Base-by-base conservation (phyloP, 2,888 invertebrate genomes). In the Heliconius ismenius region DNA sequence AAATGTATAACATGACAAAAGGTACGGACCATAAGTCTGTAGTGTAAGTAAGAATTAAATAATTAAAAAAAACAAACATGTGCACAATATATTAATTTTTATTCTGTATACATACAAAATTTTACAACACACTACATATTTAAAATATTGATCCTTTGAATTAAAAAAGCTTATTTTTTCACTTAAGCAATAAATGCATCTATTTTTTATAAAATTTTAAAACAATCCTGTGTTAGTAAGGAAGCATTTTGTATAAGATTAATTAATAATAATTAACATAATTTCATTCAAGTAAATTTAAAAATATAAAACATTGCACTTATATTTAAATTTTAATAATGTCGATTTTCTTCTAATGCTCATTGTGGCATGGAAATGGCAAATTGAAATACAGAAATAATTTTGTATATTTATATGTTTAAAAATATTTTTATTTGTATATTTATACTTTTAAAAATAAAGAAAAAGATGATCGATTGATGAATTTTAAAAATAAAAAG, bases 11-110 rank as follows among this genome's bases (percentile, higher is more conserved):
- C 9, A 32, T 32, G 32, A 32, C 32, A 32, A 32, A 32, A 32
- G 32, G 32, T 32, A 32, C 32, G 32, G 32, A 32, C 32, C 32
- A 32, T 32, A 32, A 32, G 32, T 32, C 32, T 32, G 0, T 32
- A 32, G 7, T 1, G 7, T 32, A 32, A 32, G 32, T 7, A 0
- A 7, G 32, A 32, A 32, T 32, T 32, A 32, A 32, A 49, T 18
- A 49, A 49, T 18, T 18, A 6, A 18, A 18, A 49, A 18, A 26
- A 13, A 49, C 62, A 43, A 60, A 64, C 32, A 64, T 24, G 15
- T 43, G 15, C 39, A 43, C 67, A 67, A 67, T 49, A 21, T 49
- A 49, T 67, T 67, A 43, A 67, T 7, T 43, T 67, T 26, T 39
- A 39, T 39, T 65, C 6, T n/a, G 11, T 39, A 39, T 39, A 39